Evolutionary conservation across 2,113 vertebrate genomes (phyloP).

Genomic region (Ctenomys sociabilis): DNA sequence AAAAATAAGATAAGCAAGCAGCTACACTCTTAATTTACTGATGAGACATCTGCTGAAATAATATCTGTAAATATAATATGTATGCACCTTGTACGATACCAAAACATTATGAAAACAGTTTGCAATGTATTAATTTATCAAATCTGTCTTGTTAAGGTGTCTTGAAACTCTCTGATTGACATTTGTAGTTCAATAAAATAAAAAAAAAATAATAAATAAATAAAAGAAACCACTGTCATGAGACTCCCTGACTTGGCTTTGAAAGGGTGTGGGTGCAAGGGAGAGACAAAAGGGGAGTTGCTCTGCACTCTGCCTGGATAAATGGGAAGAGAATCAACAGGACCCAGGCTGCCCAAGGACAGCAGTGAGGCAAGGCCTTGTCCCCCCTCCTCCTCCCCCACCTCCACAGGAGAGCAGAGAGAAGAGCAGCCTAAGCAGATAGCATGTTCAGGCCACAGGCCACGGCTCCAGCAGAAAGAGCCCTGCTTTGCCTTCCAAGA

Average conservation of each 20-base stretch:
- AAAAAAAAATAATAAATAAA: too few relatives aligned
- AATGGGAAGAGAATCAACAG: background rate
- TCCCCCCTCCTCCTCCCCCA: too few relatives aligned
- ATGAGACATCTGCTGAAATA: too few relatives aligned
- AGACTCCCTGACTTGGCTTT: background rate
- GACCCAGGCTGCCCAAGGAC: rapidly evolving
- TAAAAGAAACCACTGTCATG: background rate
- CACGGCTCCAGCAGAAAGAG: background rate
- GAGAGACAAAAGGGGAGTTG: background rate
- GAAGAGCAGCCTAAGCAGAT: background rate
- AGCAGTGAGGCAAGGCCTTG: background rate
- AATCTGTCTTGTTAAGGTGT: too few relatives aligned
- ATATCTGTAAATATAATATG: too few relatives aligned
- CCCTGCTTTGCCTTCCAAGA: background rate
- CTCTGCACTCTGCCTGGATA: background rate
- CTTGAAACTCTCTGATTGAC: too few relatives aligned
- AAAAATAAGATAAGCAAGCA: too few relatives aligned
- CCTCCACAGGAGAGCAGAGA: background rate
- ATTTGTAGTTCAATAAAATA: too few relatives aligned
- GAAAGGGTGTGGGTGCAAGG: background rate
- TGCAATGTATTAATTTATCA: too few relatives aligned
- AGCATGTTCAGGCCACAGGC: background rate
- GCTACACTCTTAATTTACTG: too few relatives aligned
- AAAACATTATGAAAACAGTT: too few relatives aligned
- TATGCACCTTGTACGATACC: too few relatives aligned